Evolutionary conservation across 2,888 invertebrate genomes (phyloP).

Genomic region (Apotomis turbidana): DNA sequence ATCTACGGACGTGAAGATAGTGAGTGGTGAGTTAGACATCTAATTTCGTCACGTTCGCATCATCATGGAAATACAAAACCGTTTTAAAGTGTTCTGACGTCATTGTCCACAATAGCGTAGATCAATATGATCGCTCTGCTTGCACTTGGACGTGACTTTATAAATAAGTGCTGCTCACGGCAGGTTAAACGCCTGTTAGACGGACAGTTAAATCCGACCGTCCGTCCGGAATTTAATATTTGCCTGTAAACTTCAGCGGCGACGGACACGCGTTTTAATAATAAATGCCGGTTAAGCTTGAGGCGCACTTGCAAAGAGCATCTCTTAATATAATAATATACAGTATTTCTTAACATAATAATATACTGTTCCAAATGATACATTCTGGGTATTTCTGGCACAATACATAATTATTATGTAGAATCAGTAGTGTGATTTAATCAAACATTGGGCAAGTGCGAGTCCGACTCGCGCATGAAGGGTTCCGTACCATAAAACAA

Average conservation of each 20-base stretch:
- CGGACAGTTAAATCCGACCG: conserved; percentile 6
- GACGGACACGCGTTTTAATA: conserved; percentile 3
- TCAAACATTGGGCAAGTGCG: too few species aligned
- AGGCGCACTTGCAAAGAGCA: not conserved
- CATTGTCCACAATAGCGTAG: not conserved
- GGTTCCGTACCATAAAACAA: too few species aligned
- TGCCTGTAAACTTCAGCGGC: conserved; percentile 3
- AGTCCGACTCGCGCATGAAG: too few species aligned
- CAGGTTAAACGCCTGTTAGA: conserved; percentile 12
- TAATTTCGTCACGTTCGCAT: too few species aligned
- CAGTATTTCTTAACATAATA: not conserved
- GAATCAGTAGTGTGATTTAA: too few species aligned
- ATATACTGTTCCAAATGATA: too few species aligned
- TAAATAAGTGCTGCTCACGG: not conserved
- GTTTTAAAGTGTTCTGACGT: not conserved
- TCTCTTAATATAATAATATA: not conserved
- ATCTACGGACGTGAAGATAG: too few species aligned
- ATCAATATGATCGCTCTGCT: not conserved
- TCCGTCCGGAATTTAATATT: conserved; percentile 29
- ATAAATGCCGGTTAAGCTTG: conserved; percentile 2
- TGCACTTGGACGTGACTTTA: not conserved
- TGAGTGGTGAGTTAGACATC: too few species aligned
- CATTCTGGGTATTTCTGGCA: too few species aligned
- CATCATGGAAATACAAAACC: too few species aligned
- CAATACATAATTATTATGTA: too few species aligned